These are phyloP conservation scores for Achatina immaculata DNA, from an alignment of 1,140 invertebrate species.

Conservation along the genomic window DNA sequence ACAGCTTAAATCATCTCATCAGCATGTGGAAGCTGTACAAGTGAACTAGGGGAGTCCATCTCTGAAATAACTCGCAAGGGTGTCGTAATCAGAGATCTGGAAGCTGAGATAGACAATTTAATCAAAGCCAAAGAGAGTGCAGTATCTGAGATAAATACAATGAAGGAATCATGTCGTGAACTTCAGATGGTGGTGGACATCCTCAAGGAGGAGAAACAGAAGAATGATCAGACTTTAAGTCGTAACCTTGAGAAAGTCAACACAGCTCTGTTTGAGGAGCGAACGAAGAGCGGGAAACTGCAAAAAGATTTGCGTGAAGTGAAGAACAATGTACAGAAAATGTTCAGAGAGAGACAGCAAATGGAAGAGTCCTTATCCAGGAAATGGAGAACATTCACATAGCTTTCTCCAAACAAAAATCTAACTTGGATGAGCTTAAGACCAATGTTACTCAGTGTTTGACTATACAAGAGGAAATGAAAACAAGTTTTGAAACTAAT, in stretches of 20 bases:
- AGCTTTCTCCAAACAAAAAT: neutral
- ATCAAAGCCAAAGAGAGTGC: slow-evolving; percentile 46
- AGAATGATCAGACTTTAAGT: slow-evolving; percentile 46
- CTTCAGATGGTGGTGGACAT: slow-evolving; percentile 47
- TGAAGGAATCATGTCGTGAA: slow-evolving; percentile 43
- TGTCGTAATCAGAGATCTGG: slow-evolving; percentile 31
- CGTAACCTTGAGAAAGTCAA: slow-evolving; percentile 44
- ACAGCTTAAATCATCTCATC: slow-evolving; percentile 43
- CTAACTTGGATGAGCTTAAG: neutral
- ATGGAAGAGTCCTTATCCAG: slow-evolving; percentile 35
- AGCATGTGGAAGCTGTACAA: slow-evolving; percentile 44
- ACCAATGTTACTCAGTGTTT: slow-evolving; percentile 20
- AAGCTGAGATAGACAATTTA: slow-evolving; percentile 33
- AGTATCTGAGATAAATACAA: slow-evolving; percentile 42
- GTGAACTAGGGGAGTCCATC: slow-evolving; percentile 44
- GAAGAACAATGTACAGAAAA: slow-evolving; percentile 47
- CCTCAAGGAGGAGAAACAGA: slow-evolving; percentile 44
- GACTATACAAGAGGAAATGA: slow-evolving; percentile 4
- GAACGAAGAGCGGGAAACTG: slow-evolving; percentile 42
- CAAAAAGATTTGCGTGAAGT: slow-evolving; percentile 44
- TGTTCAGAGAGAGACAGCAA: slow-evolving; percentile 34
- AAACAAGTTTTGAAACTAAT: neutral
- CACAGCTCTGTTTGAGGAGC: slow-evolving; percentile 45
- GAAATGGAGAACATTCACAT: slow-evolving; percentile 10
- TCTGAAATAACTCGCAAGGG: slow-evolving; percentile 45